These are phyloP conservation scores for Drosophila ogumai DNA, from an alignment of 1,140 invertebrate species.

Conservation along the genomic window DNA sequence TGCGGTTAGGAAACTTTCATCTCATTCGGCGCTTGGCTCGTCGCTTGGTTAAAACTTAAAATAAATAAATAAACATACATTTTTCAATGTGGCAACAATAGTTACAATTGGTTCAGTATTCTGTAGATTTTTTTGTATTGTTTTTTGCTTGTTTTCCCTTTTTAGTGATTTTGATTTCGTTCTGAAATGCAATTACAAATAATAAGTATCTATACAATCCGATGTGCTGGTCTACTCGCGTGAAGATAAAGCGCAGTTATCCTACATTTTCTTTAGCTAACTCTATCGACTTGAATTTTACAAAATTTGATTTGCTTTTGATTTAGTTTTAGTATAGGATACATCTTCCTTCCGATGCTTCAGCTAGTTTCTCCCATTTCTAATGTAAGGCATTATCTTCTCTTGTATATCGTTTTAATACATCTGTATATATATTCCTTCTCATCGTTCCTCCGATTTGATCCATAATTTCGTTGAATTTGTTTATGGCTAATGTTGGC, in stretches of 20 bases:
- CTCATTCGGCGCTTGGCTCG: slow-evolving; percentile 11
- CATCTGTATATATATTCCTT: slow-evolving; percentile 50
- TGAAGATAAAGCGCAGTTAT: slow-evolving; percentile 44
- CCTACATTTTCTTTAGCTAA: slow-evolving; percentile 35
- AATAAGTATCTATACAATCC: slow-evolving; percentile 78
- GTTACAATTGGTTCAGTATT: slow-evolving; percentile 71
- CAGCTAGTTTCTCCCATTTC: slow-evolving; percentile 60
- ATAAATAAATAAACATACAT: slow-evolving; percentile 83
- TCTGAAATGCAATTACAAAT: slow-evolving; percentile 80
- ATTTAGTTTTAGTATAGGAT: slow-evolving; percentile 35
- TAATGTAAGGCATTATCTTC: slow-evolving; percentile 78
- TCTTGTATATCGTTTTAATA: slow-evolving; percentile 75
- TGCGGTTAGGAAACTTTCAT: slow-evolving; percentile 63
- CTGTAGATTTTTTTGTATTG: slow-evolving; percentile 31
- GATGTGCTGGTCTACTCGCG: slow-evolving; percentile 63
- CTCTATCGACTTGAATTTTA: slow-evolving; percentile 53
- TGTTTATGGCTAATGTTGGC: slow-evolving; percentile 72
- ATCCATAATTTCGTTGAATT: slow-evolving; percentile 76
- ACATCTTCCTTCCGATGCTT: slow-evolving; percentile 8
- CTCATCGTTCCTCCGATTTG: slow-evolving; percentile 59
- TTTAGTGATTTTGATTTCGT: slow-evolving; percentile 55
- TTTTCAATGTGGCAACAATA: slow-evolving; percentile 81
- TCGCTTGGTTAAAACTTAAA: slow-evolving; percentile 72
- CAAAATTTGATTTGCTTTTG: slow-evolving; percentile 55
- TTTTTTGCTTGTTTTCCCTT: slow-evolving; percentile 12